Base-by-base conservation (phyloP, 2,888 invertebrate species). In the Calephelis perditalis region DNA sequence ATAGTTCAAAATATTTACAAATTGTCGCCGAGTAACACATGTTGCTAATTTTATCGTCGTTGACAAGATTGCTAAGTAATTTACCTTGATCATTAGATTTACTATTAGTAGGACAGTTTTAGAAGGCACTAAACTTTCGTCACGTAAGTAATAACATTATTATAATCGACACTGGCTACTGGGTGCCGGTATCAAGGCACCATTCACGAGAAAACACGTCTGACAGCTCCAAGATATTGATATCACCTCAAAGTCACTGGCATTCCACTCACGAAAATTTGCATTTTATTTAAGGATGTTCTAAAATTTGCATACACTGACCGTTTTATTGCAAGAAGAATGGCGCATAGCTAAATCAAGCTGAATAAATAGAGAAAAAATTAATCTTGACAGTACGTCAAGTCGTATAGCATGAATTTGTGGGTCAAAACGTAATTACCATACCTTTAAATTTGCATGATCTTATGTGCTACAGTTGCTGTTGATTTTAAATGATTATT, bases 261-360 rank as follows among this genome's bases (percentile, higher is more conserved):
- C 78, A 74, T 75, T 76, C 74, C 77, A 80, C 78, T 75, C 72
- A 68, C 71, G 69, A 69, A 68, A 68, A 69, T 71, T 66, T 62
- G 70, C 68, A 76, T 76, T 80, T 78, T 78, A 79, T 80, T 78
- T 78, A 78, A 75, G 76, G 77, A 78, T 72, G 74, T 74, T 74
- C 78, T 78, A 73, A 79, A 79, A 83, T 79, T 74, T 75, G 76
- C 79, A 82, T 78, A 80, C 80, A 81, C 76, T 69, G 70, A 73
- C 73, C 75, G 77, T 78, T 84, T 78, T 86, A 84, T 80, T 84
- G 83, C 81, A 86, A 81, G 82, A 79, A 69, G 76, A 89, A 89
- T 89, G 89, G 89, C 89, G 89, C 85, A 88, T 86, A 87, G 81
- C 79, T 82, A 78, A 84, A 81, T 85, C 80, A 82, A 86, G 78